Base-by-base conservation (phyloP, 1,140 invertebrate genomes). In the Ceratina japonica region DNA sequence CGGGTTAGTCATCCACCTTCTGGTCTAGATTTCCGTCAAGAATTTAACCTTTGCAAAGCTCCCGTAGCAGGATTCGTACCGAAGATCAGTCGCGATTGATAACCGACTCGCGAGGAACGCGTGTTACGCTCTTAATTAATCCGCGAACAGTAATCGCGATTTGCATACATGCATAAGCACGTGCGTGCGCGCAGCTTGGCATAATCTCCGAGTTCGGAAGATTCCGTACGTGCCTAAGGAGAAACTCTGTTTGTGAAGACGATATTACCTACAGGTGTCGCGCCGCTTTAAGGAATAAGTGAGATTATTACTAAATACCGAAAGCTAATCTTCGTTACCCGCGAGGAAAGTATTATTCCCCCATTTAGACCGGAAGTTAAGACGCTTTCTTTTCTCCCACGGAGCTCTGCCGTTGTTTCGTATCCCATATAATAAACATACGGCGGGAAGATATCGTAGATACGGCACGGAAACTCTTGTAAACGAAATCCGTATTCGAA, bases 91-190 rank as follows among this genome's bases (percentile, higher is more conserved):
- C 20, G 0, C 20, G 77, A 79, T 66, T 66, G 52, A 64, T 66
- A 74, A 66, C 62, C 52, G 71, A 79, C 72, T 65, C 37, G 15
- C 24, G 22, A 22, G 1, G 4, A 22, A 18, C 49, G 51, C 63
- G 58, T 27, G 27, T 64, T 27, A 16, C 37, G 44, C 24, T 65
- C 37, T 20, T 61, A 65, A 79, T 74, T 74, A 79, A 74, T 15
- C 37, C 52, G 10, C 27, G 18, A 8, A 15, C 16, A 10, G 4
- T 37, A 15, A 10, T 24, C 37, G 12, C 52, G n/a, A 74, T 79
- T 65, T 79, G 71, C 77, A 74, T 79, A 59, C 31, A 37, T 24
- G 70, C 62, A 58, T 49, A 49, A 73, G 18, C 61, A 65, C 51
- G 51, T 27, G 70, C 52, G 22, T 49, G 31, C 13, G 61, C 58